A percentile compares a stretch with the other conserved stretches of the same genome.
Conservation (phyloP, 2,888 invertebrate genomes). For the Brachylomia viminalis region DNA sequence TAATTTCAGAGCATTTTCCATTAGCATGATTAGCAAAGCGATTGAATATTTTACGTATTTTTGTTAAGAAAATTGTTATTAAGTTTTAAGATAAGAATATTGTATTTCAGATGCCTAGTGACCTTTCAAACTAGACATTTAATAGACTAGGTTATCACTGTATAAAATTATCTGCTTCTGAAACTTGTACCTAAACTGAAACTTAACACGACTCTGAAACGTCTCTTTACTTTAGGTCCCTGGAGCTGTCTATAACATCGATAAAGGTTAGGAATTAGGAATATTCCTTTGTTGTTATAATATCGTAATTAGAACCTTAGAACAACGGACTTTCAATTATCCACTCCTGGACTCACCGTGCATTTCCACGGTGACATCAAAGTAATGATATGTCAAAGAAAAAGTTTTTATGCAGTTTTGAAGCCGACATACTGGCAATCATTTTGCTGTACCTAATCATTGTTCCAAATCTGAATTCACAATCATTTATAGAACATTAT, state of each 20-base stretch:
- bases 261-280: conserved; percentile 9
- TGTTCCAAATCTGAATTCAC: neutral
- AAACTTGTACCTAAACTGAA: conserved; percentile 34
- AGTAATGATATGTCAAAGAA: neutral
- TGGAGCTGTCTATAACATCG: neutral
- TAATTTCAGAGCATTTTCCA: neutral
- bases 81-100: neutral
- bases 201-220: conserved; percentile 7
- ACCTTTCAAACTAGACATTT: conserved; percentile 4
- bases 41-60: neutral
- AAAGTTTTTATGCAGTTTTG: neutral
- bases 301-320: neutral
- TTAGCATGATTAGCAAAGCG: neutral
- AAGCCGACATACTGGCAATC: neutral
- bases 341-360: neutral
- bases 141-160: neutral
- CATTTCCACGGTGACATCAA: neutral
- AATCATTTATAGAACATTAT: neutral
- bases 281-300: conserved; percentile 17
- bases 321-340: neutral
- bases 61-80: neutral
- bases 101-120: neutral
- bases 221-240: conserved; percentile 9
- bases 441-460: neutral
- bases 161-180: conserved; percentile 8